Conservation (phyloP, 2,113 vertebrate species). For the Mus pahari region DNA sequence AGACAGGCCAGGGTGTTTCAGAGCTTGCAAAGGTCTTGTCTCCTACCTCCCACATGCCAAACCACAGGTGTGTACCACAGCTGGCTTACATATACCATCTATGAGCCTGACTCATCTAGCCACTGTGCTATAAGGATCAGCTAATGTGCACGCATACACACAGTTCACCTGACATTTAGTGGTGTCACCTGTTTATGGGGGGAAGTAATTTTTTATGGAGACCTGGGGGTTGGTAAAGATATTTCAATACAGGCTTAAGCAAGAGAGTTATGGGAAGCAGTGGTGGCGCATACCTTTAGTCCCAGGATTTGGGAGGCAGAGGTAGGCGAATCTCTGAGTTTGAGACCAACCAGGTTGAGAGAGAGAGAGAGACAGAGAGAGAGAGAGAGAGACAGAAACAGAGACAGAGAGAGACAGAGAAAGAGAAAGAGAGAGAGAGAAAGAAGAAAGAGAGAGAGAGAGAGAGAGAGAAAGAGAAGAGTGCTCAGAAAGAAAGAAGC, state of each 20-base stretch:
- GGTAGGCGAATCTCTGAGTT: not conserved
- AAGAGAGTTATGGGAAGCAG: too few relatives aligned
- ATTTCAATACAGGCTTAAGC: not conserved
- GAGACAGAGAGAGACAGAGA: not conserved
- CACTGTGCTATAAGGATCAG: not conserved
- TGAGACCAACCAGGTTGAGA: not conserved
- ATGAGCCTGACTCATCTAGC: not conserved
- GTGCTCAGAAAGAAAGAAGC: not conserved
- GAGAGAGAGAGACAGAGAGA: not conserved
- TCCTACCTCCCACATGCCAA: not conserved
- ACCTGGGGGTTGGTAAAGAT: not conserved
- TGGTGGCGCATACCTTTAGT: not conserved
- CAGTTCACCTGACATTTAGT: not conserved
- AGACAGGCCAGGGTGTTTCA: not conserved
- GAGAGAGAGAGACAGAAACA: not conserved
- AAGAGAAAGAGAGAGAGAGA: not conserved
- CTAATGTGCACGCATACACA: not conserved
- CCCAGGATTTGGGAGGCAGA: not conserved
- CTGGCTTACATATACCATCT: not conserved
- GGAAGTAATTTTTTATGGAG: not conserved
- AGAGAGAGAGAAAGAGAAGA: not conserved
- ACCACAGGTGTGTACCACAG: not conserved
- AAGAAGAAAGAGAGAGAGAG: not conserved
- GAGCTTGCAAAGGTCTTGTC: not conserved
- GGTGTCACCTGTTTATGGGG: too few relatives aligned